phyloP scores from a whole-genome alignment of 2,113 vertebrate species.

The Chrysochloris asiatica region DNA sequence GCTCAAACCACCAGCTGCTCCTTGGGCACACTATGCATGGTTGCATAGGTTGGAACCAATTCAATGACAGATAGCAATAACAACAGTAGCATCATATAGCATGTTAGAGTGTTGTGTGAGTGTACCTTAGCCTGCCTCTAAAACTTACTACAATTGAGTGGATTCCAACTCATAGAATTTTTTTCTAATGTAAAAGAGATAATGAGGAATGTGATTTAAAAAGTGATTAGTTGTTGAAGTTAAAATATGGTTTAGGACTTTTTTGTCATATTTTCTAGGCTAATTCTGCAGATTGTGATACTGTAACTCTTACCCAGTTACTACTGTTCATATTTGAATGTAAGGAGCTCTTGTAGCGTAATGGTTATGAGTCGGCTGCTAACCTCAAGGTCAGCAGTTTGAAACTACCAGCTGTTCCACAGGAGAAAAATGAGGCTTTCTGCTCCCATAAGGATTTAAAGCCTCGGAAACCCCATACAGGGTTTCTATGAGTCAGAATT shows the following conservation, averaged over 20 bases:
- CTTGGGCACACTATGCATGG: no score
- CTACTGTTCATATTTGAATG: not conserved
- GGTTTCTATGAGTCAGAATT: no score
- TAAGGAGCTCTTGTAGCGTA: no score
- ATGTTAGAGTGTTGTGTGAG: not conserved
- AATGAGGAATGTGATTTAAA: conserved; percentile 48
- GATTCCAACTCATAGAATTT: not conserved
- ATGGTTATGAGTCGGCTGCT: no score
- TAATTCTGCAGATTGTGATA: conserved; percentile 13
- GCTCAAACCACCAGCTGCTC: no score
- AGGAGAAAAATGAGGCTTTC: no score
- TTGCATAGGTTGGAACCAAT: no score
- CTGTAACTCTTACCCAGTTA: not conserved
- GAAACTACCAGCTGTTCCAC: no score
- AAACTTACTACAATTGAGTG: not conserved
- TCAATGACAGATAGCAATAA: no score
- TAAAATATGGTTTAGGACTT: not conserved
- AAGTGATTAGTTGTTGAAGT: not conserved
- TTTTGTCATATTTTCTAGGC: not conserved
- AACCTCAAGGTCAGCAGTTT: no score
- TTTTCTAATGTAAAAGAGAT: conserved; percentile 25
- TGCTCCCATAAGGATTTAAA: no score
- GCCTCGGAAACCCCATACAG: no score
- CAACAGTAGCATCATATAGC: not conserved
- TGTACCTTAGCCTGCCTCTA: not conserved